Percentiles rank a stretch among this genome's conserved stretches.
These are phyloP conservation scores for Dicrostonyx torquatus DNA, from an alignment of 2,797 vertebrate genomes.

Conservation along the genomic window DNA sequence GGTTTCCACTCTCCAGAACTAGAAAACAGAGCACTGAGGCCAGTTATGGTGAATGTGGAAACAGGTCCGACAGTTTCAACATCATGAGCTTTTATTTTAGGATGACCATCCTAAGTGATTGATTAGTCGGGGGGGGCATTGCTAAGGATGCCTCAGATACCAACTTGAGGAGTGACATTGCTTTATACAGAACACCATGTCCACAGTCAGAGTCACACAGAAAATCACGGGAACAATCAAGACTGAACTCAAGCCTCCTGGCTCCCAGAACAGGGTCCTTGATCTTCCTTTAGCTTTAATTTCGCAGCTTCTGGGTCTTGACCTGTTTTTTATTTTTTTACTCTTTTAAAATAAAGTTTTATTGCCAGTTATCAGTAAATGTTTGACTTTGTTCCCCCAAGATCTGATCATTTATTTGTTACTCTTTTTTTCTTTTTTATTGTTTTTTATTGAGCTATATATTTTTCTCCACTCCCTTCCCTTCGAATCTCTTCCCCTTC, in stretches of 20 bases:
- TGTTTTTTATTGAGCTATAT: no score
- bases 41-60: background rate
- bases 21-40: background rate
- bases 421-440: no score
- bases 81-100: background rate
- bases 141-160: background rate
- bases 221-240: background rate
- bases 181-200: background rate
- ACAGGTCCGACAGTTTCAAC: background rate
- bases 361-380: no score
- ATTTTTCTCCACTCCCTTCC: no score
- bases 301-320: background rate
- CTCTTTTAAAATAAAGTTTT: no score
- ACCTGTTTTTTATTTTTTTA: background rate
- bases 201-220: background rate
- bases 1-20: slow-evolving; percentile 17
- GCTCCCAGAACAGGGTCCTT: background rate
- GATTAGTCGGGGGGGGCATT: background rate
- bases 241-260: background rate
- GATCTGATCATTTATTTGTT: no score
- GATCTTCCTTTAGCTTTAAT: background rate
- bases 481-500: no score
- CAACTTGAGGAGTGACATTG: background rate
- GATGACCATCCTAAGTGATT: background rate
- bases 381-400: no score